Evolutionary conservation across 2,888 invertebrate genomes (phyloP), one percentile per base, ranked within the genome.

Genomic region (Ecliptopera silaceata): DNA sequence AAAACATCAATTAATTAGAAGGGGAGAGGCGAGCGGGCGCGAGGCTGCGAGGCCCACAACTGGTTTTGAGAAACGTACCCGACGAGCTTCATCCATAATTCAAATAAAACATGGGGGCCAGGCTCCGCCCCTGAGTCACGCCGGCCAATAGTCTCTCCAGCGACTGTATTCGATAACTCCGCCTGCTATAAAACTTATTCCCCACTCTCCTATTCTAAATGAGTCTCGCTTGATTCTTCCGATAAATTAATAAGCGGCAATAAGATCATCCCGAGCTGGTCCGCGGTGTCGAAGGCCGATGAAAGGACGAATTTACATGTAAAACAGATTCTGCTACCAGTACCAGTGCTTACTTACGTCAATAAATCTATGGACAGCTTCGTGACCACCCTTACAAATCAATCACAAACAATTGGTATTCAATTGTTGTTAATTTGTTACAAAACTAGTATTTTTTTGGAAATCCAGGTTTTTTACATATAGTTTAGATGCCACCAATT

Each of bases 1-100:
- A 88, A 88, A 87, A 88, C 86, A 85, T 89, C 86, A 88, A 90
- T 90, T 89, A 91, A 89, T 89, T 88, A 88, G 77, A 84, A 84
- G 80, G 82, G 81, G 84, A 85, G 86, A 85, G 80, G 86, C 87
- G 84, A 85, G 87, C 85, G 84, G 84, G 84, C 82, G 82, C 83
- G 85, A 84, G 81, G 85, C 84, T 84, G 86, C 76, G 77, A 77
- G 83, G 77, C 80, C 80, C 84, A 77, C 87, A 88, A 90, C 90
- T 89, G 90, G 90, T 90, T 89, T 86, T 69, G 71, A 82, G 80
- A 82, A 76, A 71, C 82, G 80, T 76, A 77, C 80, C 77, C 79
- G 79, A 81, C 80, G 72, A 80, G 81, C 78, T 79, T 88, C 88
- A 89, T 90, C 89, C 89, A 90, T 91, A 88, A 90, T 89, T 89